A percentile compares a stretch with the other conserved stretches of the same genome.
Evolutionary conservation across 1,140 invertebrate species (phyloP).

Genomic region (Drosophila pallidifrons): DNA sequence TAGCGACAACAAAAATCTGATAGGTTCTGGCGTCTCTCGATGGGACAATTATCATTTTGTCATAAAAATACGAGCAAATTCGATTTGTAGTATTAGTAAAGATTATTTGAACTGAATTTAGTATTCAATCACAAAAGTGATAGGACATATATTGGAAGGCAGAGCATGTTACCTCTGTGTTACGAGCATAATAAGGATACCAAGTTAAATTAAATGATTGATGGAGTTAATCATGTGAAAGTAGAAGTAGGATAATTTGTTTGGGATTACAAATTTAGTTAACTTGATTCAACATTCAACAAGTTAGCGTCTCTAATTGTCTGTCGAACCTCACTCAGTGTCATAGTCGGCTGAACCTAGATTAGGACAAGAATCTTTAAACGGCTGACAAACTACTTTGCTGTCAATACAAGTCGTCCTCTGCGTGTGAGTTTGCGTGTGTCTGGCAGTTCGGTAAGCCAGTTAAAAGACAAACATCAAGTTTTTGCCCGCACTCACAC

Average conservation of each 20-base stretch:
- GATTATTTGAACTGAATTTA: too few relatives aligned
- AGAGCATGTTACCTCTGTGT: too few relatives aligned
- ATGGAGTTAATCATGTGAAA: background rate
- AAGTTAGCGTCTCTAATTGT: background rate
- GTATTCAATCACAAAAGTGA: too few relatives aligned
- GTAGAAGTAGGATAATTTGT: too few relatives aligned
- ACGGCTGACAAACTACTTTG: conserved; percentile 30
- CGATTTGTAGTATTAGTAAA: too few relatives aligned
- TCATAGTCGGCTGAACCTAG: background rate
- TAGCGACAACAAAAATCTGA: too few relatives aligned
- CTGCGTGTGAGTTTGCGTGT: conserved; percentile 1
- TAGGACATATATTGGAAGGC: too few relatives aligned
- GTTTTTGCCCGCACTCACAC: conserved; percentile 8
- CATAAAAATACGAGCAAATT: too few relatives aligned
- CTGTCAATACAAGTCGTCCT: conserved; percentile 13
- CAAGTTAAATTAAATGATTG: background rate
- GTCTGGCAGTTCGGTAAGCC: conserved; percentile 27
- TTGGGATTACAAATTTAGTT: too few relatives aligned
- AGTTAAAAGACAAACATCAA: conserved; percentile 23
- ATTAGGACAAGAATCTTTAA: conserved; percentile 21
- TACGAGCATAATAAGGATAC: too few relatives aligned
- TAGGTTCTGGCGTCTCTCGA: too few relatives aligned
- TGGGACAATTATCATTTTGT: too few relatives aligned
- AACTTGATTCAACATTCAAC: background rate
- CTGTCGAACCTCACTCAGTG: conserved; percentile 14